phyloP scores from a whole-genome alignment of 2,113 vertebrate genomes.

The Aptenodytes forsteri region DNA sequence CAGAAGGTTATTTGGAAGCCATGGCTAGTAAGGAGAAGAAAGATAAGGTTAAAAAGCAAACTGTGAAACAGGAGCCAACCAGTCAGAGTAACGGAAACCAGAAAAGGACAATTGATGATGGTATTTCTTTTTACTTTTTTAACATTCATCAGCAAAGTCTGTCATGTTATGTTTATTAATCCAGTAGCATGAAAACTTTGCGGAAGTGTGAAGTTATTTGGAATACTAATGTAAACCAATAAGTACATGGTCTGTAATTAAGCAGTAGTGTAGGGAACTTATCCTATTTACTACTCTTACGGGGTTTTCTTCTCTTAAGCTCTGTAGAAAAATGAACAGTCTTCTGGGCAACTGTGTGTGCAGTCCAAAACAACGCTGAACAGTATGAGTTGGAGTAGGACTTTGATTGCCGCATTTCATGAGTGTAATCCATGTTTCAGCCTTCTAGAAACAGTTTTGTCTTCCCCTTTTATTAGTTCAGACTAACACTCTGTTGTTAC shows the following conservation, averaged over 20 bases:
- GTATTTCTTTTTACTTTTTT: constrained; percentile 66
- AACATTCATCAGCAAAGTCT: neutral
- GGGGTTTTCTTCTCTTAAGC: neutral
- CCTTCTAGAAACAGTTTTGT: neutral
- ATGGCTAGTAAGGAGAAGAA: constrained; percentile 96
- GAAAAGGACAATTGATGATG: constrained; percentile 80
- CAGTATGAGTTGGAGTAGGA: neutral
- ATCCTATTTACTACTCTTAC: neutral
- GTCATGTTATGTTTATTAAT: neutral
- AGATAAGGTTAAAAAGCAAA: constrained; percentile 83
- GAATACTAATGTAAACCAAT: neutral
- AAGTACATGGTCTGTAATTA: neutral
- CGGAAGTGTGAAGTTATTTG: neutral
- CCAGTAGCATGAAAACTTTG: neutral
- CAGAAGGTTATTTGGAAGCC: constrained; percentile 91
- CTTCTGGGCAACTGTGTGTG: neutral
- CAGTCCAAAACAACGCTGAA: neutral
- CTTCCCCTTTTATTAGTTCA: neutral
- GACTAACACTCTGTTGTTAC: neutral
- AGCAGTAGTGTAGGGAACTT: neutral
- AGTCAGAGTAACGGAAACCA: constrained; percentile 83
- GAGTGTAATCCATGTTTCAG: neutral
- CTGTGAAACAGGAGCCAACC: constrained; percentile 74
- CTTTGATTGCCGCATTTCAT: neutral
- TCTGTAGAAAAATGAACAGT: neutral